Evolutionary conservation across 92 coral and sea anemone genomes (phyloP).

Genomic region (Palythoa grandis): DNA sequence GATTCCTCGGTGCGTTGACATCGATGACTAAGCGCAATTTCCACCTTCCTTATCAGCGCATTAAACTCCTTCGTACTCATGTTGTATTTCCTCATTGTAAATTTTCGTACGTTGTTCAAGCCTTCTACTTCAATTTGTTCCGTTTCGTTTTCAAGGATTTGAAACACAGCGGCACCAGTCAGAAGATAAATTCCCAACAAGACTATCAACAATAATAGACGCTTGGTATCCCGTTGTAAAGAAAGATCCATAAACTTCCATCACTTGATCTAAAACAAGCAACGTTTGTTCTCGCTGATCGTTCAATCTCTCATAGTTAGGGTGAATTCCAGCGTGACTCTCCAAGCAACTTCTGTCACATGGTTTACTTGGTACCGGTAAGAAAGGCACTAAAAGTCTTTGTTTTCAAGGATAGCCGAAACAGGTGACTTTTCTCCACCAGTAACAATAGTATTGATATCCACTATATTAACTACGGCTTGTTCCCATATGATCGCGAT

Average conservation of each 20-base stretch:
- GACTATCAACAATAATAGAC: slow-evolving; percentile 71
- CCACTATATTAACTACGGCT: neutral
- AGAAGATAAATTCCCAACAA: slow-evolving; percentile 85
- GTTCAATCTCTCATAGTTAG: neutral
- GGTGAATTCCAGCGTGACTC: slow-evolving; percentile 9
- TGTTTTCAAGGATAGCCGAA: neutral
- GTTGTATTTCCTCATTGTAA: slow-evolving; percentile 69
- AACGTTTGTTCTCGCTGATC: neutral
- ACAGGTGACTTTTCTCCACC: slow-evolving; percentile 28
- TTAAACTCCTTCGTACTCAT: slow-evolving; percentile 83
- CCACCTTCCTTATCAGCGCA: slow-evolving; percentile 73
- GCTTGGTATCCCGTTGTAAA: slow-evolving; percentile 79
- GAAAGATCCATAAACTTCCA: slow-evolving; percentile 88
- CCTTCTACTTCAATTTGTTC: slow-evolving; percentile 68
- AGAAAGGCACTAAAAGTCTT: neutral
- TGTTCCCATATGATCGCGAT: neutral
- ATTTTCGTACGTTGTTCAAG: slow-evolving; percentile 70
- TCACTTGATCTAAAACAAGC: slow-evolving; percentile 48
- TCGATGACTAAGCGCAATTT: slow-evolving; percentile 79
- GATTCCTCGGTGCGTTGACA: slow-evolving; percentile 83
- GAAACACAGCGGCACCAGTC: slow-evolving; percentile 95
- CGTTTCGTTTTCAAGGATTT: slow-evolving; percentile 88
- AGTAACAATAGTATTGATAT: neutral
- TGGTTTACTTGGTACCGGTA: slow-evolving; percentile 23
- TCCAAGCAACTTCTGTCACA: neutral